These are phyloP conservation scores for Macrobrachium rosenbergii DNA, from an alignment of 1,140 invertebrate species.

Conservation along the genomic window DNA sequence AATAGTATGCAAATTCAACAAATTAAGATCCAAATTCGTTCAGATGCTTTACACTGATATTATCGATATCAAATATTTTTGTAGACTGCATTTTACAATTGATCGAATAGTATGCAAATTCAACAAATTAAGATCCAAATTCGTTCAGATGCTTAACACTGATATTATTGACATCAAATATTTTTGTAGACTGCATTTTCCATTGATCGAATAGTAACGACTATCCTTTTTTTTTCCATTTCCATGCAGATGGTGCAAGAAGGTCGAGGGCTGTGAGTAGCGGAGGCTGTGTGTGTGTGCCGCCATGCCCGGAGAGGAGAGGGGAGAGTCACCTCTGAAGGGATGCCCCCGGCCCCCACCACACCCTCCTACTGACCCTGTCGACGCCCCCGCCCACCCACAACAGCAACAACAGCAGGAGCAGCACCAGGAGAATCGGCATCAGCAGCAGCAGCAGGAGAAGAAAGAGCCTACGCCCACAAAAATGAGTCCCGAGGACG, in stretches of 20 bases:
- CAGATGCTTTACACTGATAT: background rate
- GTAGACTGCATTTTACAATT: too few species aligned
- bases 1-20: too few species aligned
- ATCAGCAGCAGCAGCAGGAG: too few species aligned
- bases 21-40: too few species aligned
- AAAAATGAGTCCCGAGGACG: conserved; percentile 66
- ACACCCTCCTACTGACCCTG: conserved; percentile 48
- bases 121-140: too few species aligned
- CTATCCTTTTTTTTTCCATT: background rate
- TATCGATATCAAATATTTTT: too few species aligned
- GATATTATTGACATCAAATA: too few species aligned
- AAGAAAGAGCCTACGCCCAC: conserved; percentile 2
- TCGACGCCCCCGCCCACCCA: conserved; percentile 45
- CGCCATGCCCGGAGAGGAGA: conserved; percentile 64
- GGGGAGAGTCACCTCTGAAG: conserved; percentile 61
- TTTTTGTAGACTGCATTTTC: too few species aligned
- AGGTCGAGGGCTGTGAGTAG: conserved; percentile 62
- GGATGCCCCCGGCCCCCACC: conserved; percentile 57
- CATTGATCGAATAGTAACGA: background rate
- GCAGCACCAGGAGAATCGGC: too few species aligned
- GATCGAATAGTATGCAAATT: too few species aligned
- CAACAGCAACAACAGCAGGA: conserved; percentile 24
- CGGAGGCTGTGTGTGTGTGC: conserved; percentile 40
- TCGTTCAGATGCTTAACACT: too few species aligned
- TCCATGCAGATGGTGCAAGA: conserved; percentile 58